A percentile compares a stretch with the other conserved stretches of the same genome.
phyloP scores from a whole-genome alignment of 1,140 invertebrate species.

The Drosophila kikkawai region DNA sequence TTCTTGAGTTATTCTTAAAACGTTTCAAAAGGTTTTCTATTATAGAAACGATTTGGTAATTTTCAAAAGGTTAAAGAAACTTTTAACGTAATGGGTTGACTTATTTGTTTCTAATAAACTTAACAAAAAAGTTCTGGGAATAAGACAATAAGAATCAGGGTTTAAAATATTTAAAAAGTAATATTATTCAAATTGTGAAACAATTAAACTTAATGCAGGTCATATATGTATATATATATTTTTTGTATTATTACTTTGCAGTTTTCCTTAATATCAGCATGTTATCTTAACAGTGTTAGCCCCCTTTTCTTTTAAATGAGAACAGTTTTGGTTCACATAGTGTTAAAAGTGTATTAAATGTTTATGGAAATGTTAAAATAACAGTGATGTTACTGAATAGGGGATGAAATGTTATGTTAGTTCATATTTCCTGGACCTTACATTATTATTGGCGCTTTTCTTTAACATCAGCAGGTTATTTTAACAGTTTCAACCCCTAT shows the following conservation, averaged over 20 bases:
- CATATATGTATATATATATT: not conserved
- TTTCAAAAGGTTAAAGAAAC: not conserved
- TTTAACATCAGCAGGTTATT: not conserved
- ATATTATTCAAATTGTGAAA: not conserved
- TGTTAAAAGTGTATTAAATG: not conserved
- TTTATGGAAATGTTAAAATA: not conserved
- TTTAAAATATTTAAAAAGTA: not conserved
- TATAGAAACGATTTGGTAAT: not conserved
- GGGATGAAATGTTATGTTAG: not conserved
- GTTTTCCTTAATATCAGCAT: not conserved
- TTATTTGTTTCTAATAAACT: not conserved
- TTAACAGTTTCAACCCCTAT: not conserved
- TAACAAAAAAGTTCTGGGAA: not conserved
- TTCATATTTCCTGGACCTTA: too few species aligned
- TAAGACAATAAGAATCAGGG: too few species aligned
- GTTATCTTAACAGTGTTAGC: not conserved
- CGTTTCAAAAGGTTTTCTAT: not conserved
- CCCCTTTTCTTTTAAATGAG: slow-evolving; percentile 14
- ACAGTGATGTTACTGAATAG: not conserved
- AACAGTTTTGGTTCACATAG: slow-evolving; percentile 33
- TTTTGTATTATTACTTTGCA: not conserved
- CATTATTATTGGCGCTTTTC: too few species aligned
- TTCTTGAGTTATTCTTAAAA: not conserved
- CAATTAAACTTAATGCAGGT: too few species aligned
- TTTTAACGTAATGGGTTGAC: not conserved